These are phyloP conservation scores for Suricata suricatta DNA, from an alignment of 2,113 vertebrate genomes.

Conservation along the genomic window DNA sequence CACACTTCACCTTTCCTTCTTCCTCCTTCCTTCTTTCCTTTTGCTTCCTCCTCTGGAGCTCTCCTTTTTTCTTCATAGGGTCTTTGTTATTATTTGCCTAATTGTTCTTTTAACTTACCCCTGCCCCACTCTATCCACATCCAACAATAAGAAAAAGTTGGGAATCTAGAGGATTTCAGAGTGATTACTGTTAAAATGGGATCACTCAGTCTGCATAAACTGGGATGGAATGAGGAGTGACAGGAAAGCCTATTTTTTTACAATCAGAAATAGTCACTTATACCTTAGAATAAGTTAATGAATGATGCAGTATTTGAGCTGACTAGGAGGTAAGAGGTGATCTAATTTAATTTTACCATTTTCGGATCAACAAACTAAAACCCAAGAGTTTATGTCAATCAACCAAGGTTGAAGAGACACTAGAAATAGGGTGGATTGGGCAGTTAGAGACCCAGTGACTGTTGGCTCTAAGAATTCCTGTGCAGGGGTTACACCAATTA, in stretches of 20 bases:
- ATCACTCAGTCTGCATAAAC: background rate
- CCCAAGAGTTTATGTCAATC: background rate
- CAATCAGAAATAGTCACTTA: background rate
- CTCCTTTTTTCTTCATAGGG: background rate
- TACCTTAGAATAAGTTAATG: background rate
- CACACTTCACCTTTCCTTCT: background rate
- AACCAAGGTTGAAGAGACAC: background rate
- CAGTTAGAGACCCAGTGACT: accelerated
- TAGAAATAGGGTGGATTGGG: accelerated
- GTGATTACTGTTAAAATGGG: background rate
- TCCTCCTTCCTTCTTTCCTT: accelerated
- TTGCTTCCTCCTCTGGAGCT: background rate
- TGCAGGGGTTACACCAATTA: accelerated
- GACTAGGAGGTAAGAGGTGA: background rate
- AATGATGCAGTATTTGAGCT: background rate
- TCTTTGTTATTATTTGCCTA: background rate
- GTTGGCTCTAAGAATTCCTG: accelerated
- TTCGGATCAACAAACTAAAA: background rate
- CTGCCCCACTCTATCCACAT: background rate
- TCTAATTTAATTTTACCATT: background rate
- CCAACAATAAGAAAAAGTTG: background rate
- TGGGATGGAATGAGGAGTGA: background rate
- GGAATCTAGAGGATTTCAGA: background rate
- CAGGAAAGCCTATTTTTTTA: background rate
- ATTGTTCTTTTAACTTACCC: background rate